Base-by-base conservation (phyloP, 1,140 invertebrate species). In the Apocrypta bakeri region DNA sequence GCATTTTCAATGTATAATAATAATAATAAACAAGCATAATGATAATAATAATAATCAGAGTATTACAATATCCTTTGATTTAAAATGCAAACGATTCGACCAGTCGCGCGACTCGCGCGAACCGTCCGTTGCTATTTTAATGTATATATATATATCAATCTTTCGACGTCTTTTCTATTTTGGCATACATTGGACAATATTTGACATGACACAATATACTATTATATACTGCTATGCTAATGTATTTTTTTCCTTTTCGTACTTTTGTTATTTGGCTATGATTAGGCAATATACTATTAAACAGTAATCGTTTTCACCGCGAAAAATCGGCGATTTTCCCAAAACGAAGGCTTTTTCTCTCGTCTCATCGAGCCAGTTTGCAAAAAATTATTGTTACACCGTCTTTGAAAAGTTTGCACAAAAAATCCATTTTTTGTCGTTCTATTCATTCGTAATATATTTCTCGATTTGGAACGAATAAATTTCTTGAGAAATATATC, bases 151-250 rank as follows among this genome's bases (percentile, higher is more conserved):
- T n/a, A n/a, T n/a, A 75, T 71, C 21, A 56, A 29, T 48, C n/a
- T 21, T 75, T 12, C 4, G 11, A 40, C n/a, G 11, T 74, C 48
- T 76, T n/a, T 76, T 76, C 27, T 69, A 56, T 48, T 78, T 82
- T 83, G 79, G 83, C 81, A 84, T 81, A 84, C 75, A 75, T 63
- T 69, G 75, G 71, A 79, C 66, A 77, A 82, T 84, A 82, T 87
- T 87, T 87, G 84, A 79, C 84, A 83, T 83, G 74, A 83, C 69
- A 80, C 40, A 78, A 64, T 56, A 17, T 83, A 33, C 61, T 79
- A 83, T 31, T 33, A 83, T 79, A 83, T 84, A 63, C n/a, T 78
- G 63, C 48, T 85, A 79, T 83, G 33, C 31, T 73, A 77, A 79
- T 83, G 56, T 77, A n/a, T n/a, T n/a, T n/a, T n/a, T n/a, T n/a